Base-by-base conservation (phyloP, 1,140 invertebrate genomes). In the Temnothorax longispinosus region DNA sequence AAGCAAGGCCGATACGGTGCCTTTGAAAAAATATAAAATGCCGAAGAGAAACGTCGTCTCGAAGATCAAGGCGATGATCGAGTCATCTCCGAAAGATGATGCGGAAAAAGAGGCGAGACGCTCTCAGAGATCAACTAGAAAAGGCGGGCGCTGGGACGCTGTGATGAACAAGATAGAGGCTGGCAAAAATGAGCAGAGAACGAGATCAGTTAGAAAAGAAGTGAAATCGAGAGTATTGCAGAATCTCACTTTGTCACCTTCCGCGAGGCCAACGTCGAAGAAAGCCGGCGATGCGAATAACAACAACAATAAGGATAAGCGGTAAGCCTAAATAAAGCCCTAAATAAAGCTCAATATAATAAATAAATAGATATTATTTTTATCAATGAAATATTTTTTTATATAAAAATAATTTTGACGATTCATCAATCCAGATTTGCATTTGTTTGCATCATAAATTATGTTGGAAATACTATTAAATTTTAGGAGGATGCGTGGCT, bases 131-230 rank as follows among this genome's bases (percentile, higher is more conserved):
- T 91, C 87, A 47, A 90, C 92, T 65, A 93, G 95, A 18, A 96
- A 96, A 85, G 94, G 90, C 7, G 97, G 97, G 0, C 96, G 97
- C 76, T 97, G 97, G 96, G 97, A 98, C 91, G 97, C 97, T 62
- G 97, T 98, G 56, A 97, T 98, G 96, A 97, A 97, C 94, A 98
- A 98, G 94, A 97, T 97, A 72, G 96, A 97, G 35, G 97, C 97
- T 89, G 96, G 96, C 52, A 97, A 97, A 91, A 96, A 95, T 32
- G 97, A 97, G 89, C 96, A 97, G 85, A 97, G 97, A 92, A 96
- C 95, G n/a, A 97, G 97, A 89, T 96, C 94, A 0, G 93, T 96
- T 11, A 96, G 97, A 69, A 98, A 97, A 93, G 97, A 98, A 93
- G 97, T 98, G 38, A 98, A 98, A 93, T 97, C 97, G 3, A 97